A percentile compares a stretch with the other conserved stretches of the same genome.
These are phyloP conservation scores for Idaea biselata DNA, from an alignment of 2,888 invertebrate genomes.

Conservation along the genomic window DNA sequence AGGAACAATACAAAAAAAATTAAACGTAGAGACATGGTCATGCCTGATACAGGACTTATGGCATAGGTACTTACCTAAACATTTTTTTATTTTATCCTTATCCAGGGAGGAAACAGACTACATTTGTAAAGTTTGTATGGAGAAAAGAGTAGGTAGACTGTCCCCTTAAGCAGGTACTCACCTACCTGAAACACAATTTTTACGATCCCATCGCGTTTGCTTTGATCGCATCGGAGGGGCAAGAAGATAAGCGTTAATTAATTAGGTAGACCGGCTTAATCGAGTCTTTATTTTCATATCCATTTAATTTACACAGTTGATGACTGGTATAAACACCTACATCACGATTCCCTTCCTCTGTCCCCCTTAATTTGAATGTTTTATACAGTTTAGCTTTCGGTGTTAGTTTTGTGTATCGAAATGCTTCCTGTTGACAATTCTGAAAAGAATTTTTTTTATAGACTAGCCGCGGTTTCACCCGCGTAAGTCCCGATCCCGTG, in stretches of 20 bases:
- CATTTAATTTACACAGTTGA: conserved; percentile 61
- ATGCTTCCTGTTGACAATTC: conserved; percentile 12
- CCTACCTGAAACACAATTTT: conserved; percentile 55
- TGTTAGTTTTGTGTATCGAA: conserved; percentile 27
- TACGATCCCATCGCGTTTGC: conserved; percentile 57
- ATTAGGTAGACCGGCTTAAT: conserved; percentile 59
- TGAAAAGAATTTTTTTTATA: neutral
- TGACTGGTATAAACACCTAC: conserved; percentile 61
- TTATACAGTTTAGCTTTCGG: conserved; percentile 34
- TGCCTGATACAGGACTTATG: too few relatives aligned
- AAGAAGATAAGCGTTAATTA: conserved; percentile 61
- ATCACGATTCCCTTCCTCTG: conserved; percentile 51
- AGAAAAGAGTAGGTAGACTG: too few relatives aligned
- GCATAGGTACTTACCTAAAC: too few relatives aligned
- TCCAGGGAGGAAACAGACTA: too few relatives aligned
- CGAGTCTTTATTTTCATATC: conserved; percentile 59
- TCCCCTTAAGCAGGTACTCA: too few relatives aligned
- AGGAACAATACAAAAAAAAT: too few relatives aligned
- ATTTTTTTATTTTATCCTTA: too few relatives aligned
- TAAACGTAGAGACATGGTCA: too few relatives aligned
- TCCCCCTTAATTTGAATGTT: conserved; percentile 51
- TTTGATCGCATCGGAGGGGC: conserved; percentile 50
- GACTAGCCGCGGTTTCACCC: too few relatives aligned
- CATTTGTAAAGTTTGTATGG: too few relatives aligned
- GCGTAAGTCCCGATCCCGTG: too few relatives aligned